Conservation (phyloP, 2,797 vertebrate species). For the Hipposideros larvatus region DNA sequence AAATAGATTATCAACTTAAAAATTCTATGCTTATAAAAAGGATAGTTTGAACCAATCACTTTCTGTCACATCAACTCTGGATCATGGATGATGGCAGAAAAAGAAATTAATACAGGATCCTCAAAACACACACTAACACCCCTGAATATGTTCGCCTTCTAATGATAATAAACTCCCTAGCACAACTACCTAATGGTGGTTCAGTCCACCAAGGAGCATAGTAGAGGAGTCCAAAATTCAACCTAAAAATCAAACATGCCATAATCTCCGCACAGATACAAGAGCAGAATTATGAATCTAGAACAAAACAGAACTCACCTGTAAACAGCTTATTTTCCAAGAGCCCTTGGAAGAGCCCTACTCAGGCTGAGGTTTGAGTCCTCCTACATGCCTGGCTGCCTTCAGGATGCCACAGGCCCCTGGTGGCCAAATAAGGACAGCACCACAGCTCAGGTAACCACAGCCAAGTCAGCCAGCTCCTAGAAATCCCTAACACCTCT, state of each 20-base stretch:
- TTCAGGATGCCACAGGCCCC: background rate
- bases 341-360: background rate
- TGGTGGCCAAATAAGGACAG: background rate
- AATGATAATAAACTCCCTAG: background rate
- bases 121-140: background rate
- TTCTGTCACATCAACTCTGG: background rate
- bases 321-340: background rate
- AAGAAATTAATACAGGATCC: background rate
- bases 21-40: conserved; percentile 7
- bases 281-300: background rate
- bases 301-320: background rate
- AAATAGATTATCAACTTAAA: conserved; percentile 49
- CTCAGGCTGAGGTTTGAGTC: background rate
- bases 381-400: background rate
- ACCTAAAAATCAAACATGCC: background rate
- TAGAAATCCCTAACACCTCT: background rate
- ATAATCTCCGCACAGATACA: background rate
- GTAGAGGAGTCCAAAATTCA: background rate
- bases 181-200: background rate
- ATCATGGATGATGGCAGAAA: background rate
- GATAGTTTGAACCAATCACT: background rate
- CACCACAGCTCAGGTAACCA: background rate
- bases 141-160: background rate
- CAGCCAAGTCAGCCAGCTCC: background rate
- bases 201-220: background rate